These are phyloP conservation scores for Thamnaconus septentrionalis DNA, from an alignment of 2,113 vertebrate species.

Conservation along the genomic window DNA sequence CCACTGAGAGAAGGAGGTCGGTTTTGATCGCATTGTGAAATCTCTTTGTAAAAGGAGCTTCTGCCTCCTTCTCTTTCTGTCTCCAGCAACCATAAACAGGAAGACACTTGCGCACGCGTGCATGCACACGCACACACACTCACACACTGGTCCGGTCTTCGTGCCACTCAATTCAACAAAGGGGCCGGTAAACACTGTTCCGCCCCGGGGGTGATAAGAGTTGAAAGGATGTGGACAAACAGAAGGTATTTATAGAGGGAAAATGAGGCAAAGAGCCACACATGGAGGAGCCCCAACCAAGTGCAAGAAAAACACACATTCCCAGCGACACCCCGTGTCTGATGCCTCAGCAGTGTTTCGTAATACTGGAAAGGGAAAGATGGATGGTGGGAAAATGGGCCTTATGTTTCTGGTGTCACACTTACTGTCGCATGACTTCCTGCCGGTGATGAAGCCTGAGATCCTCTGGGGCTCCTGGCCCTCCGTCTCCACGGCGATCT, in stretches of 20 bases:
- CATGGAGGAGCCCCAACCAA: conserved; percentile 20
- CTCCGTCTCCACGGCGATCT: conserved; percentile 81
- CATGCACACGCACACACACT: conserved; percentile 3
- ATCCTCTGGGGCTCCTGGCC: conserved; percentile 72
- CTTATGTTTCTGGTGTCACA: neutral
- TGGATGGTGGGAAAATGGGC: neutral
- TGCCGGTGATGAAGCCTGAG: conserved; percentile 84
- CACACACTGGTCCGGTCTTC: conserved; percentile 28
- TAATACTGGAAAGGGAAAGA: neutral
- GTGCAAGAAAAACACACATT: conserved; percentile 9
- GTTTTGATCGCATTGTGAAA: no score
- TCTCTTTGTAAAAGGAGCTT: neutral
- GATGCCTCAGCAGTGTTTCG: neutral
- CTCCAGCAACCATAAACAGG: neutral
- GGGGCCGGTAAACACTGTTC: conserved; percentile 57
- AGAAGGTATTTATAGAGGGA: conserved; percentile 43
- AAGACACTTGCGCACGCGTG: no score
- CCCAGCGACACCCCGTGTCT: conserved; percentile 1
- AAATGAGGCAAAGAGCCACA: conserved; percentile 48
- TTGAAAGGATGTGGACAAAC: conserved; percentile 42
- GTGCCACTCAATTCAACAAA: conserved; percentile 45
- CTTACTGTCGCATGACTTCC: conserved; percentile 94
- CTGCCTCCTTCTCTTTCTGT: conserved; percentile 1
- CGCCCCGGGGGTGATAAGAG: conserved; percentile 43
- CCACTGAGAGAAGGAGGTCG: no score